These are phyloP conservation scores for Leucania comma DNA, from an alignment of 2,888 invertebrate genomes.

Conservation along the genomic window DNA sequence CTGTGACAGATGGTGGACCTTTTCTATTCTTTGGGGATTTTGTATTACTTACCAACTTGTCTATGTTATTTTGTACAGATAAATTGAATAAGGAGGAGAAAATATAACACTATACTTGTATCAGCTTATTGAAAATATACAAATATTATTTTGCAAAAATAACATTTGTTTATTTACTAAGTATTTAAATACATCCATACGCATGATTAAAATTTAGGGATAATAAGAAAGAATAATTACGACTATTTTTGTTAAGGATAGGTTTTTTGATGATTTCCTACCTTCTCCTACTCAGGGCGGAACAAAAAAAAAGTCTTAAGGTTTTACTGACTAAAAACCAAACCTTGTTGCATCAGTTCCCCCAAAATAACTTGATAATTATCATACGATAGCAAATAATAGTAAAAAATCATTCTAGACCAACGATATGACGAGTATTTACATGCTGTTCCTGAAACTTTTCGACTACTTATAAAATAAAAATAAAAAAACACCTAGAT, in stretches of 20 bases:
- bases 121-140: not conserved
- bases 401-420: too few species aligned
- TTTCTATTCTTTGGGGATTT: constrained; percentile 40
- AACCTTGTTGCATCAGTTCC: too few species aligned
- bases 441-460: too few species aligned
- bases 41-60: constrained; percentile 49
- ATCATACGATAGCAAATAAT: not conserved
- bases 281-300: too few species aligned
- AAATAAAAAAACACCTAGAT: not conserved
- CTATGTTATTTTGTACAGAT: constrained; percentile 32
- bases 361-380: not conserved
- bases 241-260: too few species aligned
- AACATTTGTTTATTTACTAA: not conserved
- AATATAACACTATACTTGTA: not conserved
- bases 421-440: too few species aligned
- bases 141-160: not conserved
- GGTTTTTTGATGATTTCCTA: too few species aligned
- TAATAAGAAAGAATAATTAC: too few species aligned
- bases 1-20: constrained; percentile 56
- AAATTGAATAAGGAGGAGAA: constrained; percentile 45
- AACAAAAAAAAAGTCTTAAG: too few species aligned
- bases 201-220: not conserved
- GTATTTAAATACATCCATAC: not conserved
- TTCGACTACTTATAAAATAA: too few species aligned
- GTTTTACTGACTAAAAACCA: too few species aligned